Base-by-base conservation (phyloP, 1,140 invertebrate species). In the Asbolus verrucosus region DNA sequence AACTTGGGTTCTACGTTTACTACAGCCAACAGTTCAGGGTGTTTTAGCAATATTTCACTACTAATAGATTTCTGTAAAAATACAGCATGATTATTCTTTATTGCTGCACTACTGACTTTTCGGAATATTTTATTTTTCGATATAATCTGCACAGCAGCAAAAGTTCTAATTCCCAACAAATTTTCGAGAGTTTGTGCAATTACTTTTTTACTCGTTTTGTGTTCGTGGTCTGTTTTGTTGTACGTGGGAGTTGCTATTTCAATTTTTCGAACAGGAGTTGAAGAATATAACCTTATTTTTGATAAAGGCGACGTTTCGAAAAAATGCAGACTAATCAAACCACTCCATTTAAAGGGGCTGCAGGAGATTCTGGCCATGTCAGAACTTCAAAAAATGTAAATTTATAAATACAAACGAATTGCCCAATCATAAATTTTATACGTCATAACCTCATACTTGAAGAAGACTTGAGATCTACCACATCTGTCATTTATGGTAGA, bases 1-100 rank as follows among this genome's bases (percentile, higher is more conserved):
- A 80, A 21, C 68, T 77, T 78, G 11, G 41, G 9, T 27, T 39
- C 9, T 6, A 78, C 33, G 43, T 67, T 11, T 15, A 15, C 2
- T 39, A 73, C 66, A 9, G 61, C 68, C 50, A 80, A 71, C 9
- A 79, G n/a, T 16, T 67, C 63, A 2, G 78, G 78, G 69, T 75
- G 73, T 59, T 71, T 73, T 8, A 78, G 38, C 16, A 77, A 13
- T 18, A 43, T 74, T 9, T 65, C 39, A 18, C 63, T 60, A 4
- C 27, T 61, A 11, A 79, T 62, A 8, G 46, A 54, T 16, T 73
- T 65, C 13, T 71, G n/a, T 46, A 19, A n/a, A 38, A 61, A 75
- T 13, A 76, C 15, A 5, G 67, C 33, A 63, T 72, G 73, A 65
- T 79, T 79, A 14, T 65, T 21, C 50, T 33, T 46, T n/a, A 78